Base-by-base conservation (phyloP, 2,113 vertebrate species). In the Channa argus region DNA sequence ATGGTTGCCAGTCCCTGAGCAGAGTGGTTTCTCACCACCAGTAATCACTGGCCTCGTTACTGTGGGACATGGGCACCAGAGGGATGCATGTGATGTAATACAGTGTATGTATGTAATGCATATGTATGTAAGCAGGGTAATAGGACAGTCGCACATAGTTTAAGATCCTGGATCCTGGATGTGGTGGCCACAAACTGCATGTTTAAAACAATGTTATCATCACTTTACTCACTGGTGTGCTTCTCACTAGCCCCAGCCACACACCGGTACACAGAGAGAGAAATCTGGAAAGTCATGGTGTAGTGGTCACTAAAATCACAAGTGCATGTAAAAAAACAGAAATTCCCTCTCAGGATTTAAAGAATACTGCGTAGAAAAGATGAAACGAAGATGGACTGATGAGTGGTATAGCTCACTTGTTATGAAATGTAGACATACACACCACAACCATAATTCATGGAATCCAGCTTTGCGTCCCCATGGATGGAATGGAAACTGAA, bases 391-490 rank as follows among this genome's bases (percentile, higher is more conserved):
- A 24, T 24, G 24, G 24, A 24, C 24, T 49, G 5, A 60, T 54
- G 6, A 13, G 33, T 54, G 46, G 62, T 71, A 8, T 46, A 15
- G 52, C 9, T 55, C 13, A 36, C 11, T 14, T 49, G 12, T 66
- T 13, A 33, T 58, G 38, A 59, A 13, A 8, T 49, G 13, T 11
- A 51, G 15, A 62, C 47, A 51, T 63, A 51, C n/a, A 59, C 63
- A 63, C 36, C 39, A 45, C 33, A n/a, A 60, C 45, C 36, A 44
- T 34, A 33, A 53, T 34, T 12, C 33, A 50, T 66, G 55, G 60
- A 71, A 67, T 66, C 41, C 56, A 71, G 46, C 38, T 75, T 79
- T 75, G 74, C 77, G 69, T 74, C 67, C 10, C 33, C 7, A 34
- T 33, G 36, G 51, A 51, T 33, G 54, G 44, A 63, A 9, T 75